phyloP scores from a whole-genome alignment of 2,888 invertebrate genomes.

The Keiferia lycopersicella region DNA sequence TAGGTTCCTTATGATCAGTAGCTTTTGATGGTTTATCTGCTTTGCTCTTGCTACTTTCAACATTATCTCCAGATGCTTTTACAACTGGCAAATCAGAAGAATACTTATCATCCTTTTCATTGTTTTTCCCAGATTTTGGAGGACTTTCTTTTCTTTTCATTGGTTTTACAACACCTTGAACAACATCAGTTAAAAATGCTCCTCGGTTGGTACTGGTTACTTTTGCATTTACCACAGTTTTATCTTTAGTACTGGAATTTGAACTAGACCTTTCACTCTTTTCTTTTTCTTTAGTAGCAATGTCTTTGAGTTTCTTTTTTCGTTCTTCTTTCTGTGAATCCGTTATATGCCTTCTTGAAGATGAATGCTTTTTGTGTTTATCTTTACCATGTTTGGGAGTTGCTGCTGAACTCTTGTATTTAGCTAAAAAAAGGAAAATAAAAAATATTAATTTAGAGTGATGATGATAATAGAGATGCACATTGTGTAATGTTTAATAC shows the following conservation, averaged over 20 bases:
- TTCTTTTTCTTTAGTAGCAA: constrained; percentile 63
- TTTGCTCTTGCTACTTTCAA: constrained; percentile 24
- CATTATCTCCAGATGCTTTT: constrained; percentile 4
- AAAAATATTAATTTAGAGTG: not conserved
- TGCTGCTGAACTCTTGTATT: constrained; percentile 43
- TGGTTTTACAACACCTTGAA: constrained; percentile 48
- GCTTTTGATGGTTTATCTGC: constrained; percentile 15
- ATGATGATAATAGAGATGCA: not conserved
- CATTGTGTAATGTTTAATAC: not conserved
- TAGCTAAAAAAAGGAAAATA: constrained; percentile 44
- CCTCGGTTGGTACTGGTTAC: constrained; percentile 78
- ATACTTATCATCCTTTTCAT: constrained; percentile 28
- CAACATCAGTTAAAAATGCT: constrained; percentile 73
- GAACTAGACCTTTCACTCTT: constrained; percentile 42
- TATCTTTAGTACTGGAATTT: constrained; percentile 40
- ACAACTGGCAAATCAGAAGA: constrained; percentile 21
- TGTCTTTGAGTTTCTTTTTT: constrained; percentile 74
- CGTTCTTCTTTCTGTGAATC: constrained; percentile 69
- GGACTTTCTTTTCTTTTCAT: constrained; percentile 48
- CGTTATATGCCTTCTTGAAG: constrained; percentile 48
- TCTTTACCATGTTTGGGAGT: constrained; percentile 44
- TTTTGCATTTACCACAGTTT: constrained; percentile 64
- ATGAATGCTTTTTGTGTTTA: constrained; percentile 47
- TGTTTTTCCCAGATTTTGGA: constrained; percentile 35
- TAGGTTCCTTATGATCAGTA: not conserved